Evolutionary conservation across 2,113 vertebrate genomes (phyloP).

Genomic region (Petroica traversi): DNA sequence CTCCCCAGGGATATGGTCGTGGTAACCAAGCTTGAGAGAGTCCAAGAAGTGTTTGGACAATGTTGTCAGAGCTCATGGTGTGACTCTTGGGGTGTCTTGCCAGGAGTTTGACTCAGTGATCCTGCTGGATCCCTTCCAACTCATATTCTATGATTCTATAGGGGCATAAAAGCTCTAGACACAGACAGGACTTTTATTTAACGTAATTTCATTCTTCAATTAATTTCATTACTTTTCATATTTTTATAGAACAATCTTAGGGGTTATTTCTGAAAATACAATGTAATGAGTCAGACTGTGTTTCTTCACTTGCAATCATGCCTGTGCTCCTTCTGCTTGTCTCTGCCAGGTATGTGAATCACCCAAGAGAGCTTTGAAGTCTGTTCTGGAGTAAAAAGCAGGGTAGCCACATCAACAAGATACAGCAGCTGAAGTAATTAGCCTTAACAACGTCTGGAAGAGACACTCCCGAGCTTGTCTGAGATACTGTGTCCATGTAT

Average conservation of each 20-base stretch:
- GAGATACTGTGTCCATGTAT: background rate
- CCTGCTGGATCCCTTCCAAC: background rate
- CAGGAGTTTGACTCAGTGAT: background rate
- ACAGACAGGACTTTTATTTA: background rate
- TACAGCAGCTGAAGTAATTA: background rate
- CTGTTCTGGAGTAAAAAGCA: background rate
- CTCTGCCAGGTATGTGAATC: background rate
- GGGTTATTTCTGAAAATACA: background rate
- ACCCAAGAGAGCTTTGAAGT: conserved; percentile 6
- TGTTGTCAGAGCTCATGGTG: background rate
- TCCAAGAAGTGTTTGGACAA: background rate
- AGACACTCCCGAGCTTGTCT: background rate
- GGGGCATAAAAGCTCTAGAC: background rate
- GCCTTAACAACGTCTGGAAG: background rate
- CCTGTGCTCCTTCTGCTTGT: background rate
- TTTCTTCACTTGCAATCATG: background rate
- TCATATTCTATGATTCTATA: background rate
- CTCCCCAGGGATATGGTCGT: background rate
- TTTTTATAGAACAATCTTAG: background rate
- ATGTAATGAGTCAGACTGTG: background rate
- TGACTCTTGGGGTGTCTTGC: background rate
- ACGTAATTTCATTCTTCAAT: background rate
- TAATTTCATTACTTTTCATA: background rate
- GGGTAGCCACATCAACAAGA: background rate
- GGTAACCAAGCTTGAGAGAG: background rate